phyloP scores from a whole-genome alignment of 2,113 vertebrate species.

The Microcebus griseorufus region DNA sequence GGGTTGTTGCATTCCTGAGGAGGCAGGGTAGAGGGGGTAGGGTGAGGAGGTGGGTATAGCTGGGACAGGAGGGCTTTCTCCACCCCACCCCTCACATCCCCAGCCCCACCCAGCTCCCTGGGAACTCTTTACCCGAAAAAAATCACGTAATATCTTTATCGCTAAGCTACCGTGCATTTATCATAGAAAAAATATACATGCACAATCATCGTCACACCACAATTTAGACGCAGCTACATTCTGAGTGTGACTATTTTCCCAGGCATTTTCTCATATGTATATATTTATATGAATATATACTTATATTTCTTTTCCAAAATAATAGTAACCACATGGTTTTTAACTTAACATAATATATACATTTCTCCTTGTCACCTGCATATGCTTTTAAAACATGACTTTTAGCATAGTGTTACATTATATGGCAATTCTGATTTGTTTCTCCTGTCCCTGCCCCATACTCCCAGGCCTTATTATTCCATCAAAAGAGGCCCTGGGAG shows the following conservation, averaged over 20 bases:
- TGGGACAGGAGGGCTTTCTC: neutral
- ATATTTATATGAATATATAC: neutral
- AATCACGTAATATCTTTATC: neutral
- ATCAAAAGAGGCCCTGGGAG: neutral
- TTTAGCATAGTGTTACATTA: neutral
- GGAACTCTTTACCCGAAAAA: neutral
- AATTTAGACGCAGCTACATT: neutral
- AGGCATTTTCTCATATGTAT: neutral
- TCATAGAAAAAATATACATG: neutral
- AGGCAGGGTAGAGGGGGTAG: neutral
- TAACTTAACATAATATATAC: neutral
- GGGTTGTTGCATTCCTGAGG: slow-evolving; percentile 94
- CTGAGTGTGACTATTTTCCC: neutral
- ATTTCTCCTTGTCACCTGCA: neutral
- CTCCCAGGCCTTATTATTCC: too few species aligned
- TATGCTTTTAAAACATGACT: neutral
- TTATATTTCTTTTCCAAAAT: neutral
- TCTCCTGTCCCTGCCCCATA: neutral
- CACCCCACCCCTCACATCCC: accelerated
- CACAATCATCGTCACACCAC: neutral
- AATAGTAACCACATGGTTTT: neutral
- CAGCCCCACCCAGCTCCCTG: neutral
- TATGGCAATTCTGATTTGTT: neutral
- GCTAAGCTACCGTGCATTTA: neutral
- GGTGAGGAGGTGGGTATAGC: neutral